Evolutionary conservation across 2,113 vertebrate genomes (phyloP).

Genomic region (Gymnobelideus leadbeateri): DNA sequence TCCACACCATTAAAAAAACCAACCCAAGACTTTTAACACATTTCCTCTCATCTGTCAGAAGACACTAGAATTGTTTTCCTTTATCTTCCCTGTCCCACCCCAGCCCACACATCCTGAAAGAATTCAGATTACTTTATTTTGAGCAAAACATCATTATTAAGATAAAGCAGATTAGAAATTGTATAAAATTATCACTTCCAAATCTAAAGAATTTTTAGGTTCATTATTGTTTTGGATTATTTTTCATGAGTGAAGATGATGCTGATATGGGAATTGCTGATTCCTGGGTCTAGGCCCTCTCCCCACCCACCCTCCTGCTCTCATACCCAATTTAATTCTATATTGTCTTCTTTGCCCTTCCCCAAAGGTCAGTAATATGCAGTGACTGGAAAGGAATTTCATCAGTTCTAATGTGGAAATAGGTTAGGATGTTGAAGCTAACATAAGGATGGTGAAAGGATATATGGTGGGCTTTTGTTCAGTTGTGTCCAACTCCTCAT

Average conservation of each 20-base stretch:
- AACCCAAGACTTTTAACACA: neutral
- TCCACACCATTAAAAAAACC: neutral
- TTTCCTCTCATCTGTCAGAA: neutral
- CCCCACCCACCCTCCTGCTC: neutral
- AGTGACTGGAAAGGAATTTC: neutral
- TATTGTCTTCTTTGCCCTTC: neutral
- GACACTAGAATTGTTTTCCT: neutral
- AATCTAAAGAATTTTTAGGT: neutral
- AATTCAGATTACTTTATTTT: neutral
- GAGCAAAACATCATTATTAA: neutral
- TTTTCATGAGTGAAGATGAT: neutral
- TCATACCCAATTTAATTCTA: neutral
- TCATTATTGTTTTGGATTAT: slow-evolving; percentile 34
- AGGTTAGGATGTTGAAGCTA: neutral
- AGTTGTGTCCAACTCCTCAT: neutral
- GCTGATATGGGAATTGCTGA: neutral
- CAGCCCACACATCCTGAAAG: neutral
- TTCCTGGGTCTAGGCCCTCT: neutral
- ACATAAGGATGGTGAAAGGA: neutral
- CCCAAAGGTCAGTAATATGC: slow-evolving; percentile 1
- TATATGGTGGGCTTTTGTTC: neutral
- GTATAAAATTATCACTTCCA: neutral
- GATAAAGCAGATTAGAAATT: neutral
- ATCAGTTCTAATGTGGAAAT: neutral
- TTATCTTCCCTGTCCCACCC: neutral